Percentiles rank a stretch among this genome's conserved stretches.
Conservation (phyloP, 2,113 vertebrate genomes). For the Platysteira castanea region DNA sequence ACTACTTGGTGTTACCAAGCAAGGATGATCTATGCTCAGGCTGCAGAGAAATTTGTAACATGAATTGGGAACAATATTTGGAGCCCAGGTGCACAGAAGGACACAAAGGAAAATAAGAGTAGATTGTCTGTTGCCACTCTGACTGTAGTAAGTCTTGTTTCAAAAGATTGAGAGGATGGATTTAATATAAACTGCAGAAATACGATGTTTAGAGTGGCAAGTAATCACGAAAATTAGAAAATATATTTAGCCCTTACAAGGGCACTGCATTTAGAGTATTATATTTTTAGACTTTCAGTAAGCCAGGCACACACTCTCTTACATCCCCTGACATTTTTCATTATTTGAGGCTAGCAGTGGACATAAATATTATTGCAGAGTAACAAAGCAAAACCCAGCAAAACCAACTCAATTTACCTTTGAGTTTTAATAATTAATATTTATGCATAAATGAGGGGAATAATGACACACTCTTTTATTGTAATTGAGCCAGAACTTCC, state of each 20-base stretch:
- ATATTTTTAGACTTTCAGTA: slow-evolving; percentile 17
- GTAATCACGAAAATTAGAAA: slow-evolving; percentile 58
- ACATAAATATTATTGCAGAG: slow-evolving; percentile 41
- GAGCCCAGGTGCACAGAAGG: background rate
- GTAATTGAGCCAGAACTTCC: background rate
- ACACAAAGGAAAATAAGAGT: background rate
- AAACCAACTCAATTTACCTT: background rate
- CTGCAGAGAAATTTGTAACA: slow-evolving; percentile 15
- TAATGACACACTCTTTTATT: background rate
- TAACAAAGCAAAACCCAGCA: background rate
- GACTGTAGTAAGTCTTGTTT: slow-evolving; percentile 41
- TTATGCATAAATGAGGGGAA: background rate
- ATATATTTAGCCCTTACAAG: slow-evolving; percentile 47
- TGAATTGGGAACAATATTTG: slow-evolving; percentile 29
- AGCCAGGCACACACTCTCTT: slow-evolving; percentile 12
- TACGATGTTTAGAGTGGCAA: slow-evolving; percentile 37
- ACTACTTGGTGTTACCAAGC: background rate
- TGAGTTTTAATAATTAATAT: background rate
- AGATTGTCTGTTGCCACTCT: slow-evolving; percentile 37
- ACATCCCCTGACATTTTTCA: slow-evolving; percentile 45
- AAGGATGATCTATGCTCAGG: background rate
- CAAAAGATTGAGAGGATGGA: slow-evolving; percentile 1
- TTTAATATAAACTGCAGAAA: slow-evolving; percentile 44
- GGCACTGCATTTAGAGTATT: slow-evolving; percentile 39
- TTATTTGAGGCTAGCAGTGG: slow-evolving; percentile 17